Evolutionary conservation across 2,797 vertebrate species (phyloP).

Genomic region (Linurgus olivaceus): DNA sequence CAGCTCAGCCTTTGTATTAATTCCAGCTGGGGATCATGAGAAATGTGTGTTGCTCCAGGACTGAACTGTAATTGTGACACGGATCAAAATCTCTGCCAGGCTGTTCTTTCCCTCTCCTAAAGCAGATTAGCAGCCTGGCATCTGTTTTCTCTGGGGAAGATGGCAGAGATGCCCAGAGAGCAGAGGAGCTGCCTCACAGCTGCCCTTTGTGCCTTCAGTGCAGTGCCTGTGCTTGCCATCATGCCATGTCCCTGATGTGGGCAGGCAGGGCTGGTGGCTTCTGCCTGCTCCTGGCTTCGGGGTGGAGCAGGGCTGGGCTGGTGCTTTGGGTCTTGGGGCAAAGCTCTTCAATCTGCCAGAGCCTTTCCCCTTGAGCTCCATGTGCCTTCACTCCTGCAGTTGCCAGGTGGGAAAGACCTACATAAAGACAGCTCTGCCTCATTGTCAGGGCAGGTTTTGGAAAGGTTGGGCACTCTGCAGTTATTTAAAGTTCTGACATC

Average conservation of each 20-base stretch:
- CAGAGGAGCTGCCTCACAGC: not conserved
- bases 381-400: not conserved
- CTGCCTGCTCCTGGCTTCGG: not conserved
- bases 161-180: not conserved
- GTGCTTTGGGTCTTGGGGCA: not conserved
- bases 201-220: not conserved
- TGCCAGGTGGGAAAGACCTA: not conserved
- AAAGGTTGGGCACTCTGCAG: not conserved
- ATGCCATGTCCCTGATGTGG: not conserved
- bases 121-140: conserved; percentile 20
- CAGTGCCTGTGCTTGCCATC: not conserved
- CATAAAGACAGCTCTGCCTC: not conserved
- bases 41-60: not conserved
- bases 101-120: not conserved
- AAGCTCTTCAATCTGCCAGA: not conserved
- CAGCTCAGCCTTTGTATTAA: not conserved
- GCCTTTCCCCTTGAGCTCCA: not conserved
- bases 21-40: not conserved
- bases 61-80: not conserved
- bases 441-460: not conserved
- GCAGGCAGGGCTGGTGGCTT: not conserved
- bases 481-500: conserved; percentile 35
- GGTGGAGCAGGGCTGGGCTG: not conserved
- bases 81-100: not conserved
- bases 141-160: not conserved